phyloP scores from a whole-genome alignment of 1,140 invertebrate genomes.

The Varroa destructor region DNA sequence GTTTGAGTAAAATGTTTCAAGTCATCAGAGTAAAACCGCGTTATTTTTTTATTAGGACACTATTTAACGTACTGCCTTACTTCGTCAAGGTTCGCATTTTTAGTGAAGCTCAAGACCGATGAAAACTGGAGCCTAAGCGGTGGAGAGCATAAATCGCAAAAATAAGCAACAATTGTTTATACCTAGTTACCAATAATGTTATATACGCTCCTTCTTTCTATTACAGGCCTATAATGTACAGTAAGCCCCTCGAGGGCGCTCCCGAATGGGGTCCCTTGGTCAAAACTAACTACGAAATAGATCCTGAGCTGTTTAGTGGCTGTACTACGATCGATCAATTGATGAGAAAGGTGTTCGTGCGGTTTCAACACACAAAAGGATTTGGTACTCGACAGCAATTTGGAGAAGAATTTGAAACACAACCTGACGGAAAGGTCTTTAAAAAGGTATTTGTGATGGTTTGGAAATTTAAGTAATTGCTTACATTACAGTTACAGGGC shows the following conservation, averaged over 20 bases:
- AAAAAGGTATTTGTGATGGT: slow-evolving; percentile 54
- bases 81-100: too few relatives aligned
- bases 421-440: slow-evolving; percentile 82
- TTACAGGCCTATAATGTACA: slow-evolving; percentile 6
- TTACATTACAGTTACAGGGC: too few relatives aligned
- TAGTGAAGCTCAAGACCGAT: too few relatives aligned
- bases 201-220: background rate
- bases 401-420: slow-evolving; percentile 77
- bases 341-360: background rate
- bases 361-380: slow-evolving; percentile 42
- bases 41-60: too few relatives aligned
- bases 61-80: too few relatives aligned
- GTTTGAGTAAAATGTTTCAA: too few relatives aligned
- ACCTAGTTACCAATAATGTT: too few relatives aligned
- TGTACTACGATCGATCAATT: slow-evolving; percentile 11
- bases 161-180: too few relatives aligned
- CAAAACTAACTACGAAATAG: background rate
- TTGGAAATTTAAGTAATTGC: too few relatives aligned
- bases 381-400: slow-evolving; percentile 78
- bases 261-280: slow-evolving; percentile 22
- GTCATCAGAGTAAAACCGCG: too few relatives aligned
- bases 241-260: background rate
- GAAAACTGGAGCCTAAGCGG: too few relatives aligned
- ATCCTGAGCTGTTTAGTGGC: background rate
- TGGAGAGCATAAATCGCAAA: too few relatives aligned